Evolutionary conservation across 2,888 invertebrate genomes (phyloP).

Genomic region (Achlya flavicornis): DNA sequence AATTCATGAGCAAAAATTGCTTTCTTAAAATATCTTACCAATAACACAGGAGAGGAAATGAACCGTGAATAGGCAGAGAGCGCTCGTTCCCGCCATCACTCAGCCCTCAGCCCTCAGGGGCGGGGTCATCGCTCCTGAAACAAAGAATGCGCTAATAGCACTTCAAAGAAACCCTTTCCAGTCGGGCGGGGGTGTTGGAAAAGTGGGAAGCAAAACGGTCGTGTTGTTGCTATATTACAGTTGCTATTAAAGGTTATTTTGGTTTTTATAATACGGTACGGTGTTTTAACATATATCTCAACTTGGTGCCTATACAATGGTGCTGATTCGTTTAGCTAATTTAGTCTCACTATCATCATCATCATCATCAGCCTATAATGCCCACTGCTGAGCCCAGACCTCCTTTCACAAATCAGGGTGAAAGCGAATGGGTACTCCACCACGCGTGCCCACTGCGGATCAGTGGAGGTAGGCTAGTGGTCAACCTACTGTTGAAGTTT

Average conservation of each 20-base stretch:
- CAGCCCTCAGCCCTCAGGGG: constrained; percentile 39
- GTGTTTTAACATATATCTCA: too few relatives aligned
- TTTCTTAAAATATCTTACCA: constrained; percentile 57
- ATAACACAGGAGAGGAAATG: constrained; percentile 78
- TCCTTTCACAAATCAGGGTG: too few relatives aligned
- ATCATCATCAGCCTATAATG: too few relatives aligned
- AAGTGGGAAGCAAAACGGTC: background rate
- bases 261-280: background rate
- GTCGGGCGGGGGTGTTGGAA: constrained; percentile 15
- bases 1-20: constrained; percentile 1
- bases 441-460: too few relatives aligned
- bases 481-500: too few relatives aligned
- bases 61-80: constrained; percentile 74
- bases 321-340: too few relatives aligned
- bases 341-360: too few relatives aligned
- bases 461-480: too few relatives aligned
- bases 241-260: background rate
- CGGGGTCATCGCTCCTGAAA: constrained; percentile 74
- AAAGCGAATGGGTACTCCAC: too few relatives aligned
- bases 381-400: too few relatives aligned
- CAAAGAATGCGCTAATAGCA: constrained; percentile 68
- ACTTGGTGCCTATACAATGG: too few relatives aligned
- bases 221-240: background rate
- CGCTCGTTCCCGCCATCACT: constrained; percentile 68
- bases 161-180: constrained; percentile 18